Conservation (phyloP, 2,888 invertebrate species). For the Synergus umbraculus region DNA sequence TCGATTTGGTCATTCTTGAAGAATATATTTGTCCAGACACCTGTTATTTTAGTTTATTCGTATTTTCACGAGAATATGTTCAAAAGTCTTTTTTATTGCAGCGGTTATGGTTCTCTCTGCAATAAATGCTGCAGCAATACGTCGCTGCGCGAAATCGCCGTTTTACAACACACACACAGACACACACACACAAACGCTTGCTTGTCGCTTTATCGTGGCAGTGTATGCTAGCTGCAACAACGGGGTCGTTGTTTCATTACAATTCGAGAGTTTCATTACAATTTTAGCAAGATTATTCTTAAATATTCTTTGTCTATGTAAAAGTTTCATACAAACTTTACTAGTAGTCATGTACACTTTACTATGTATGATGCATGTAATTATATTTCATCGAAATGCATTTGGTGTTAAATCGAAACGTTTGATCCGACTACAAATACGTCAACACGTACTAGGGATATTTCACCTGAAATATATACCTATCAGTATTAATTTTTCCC, state of each 20-base stretch:
- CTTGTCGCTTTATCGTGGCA: constrained; percentile 11
- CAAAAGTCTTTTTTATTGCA: constrained; percentile 21
- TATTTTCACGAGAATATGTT: neutral
- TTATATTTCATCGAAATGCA: constrained; percentile 40
- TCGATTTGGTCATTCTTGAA: no score
- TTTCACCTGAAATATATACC: neutral
- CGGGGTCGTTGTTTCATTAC: neutral
- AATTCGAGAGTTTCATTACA: neutral
- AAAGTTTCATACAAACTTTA: constrained; percentile 33
- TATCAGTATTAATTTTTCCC: neutral
- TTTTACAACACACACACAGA: constrained; percentile 3
- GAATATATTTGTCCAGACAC: neutral
- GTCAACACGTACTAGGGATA: neutral
- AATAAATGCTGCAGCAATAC: constrained; percentile 22
- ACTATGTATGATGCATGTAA: neutral
- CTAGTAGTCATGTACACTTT: neutral
- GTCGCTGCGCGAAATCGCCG: constrained; percentile 24
- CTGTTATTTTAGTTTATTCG: neutral
- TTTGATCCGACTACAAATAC: constrained; percentile 42
- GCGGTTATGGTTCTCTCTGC: neutral
- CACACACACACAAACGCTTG: neutral
- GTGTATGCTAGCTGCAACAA: constrained; percentile 4
- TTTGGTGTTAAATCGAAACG: constrained; percentile 48
- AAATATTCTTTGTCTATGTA: neutral
- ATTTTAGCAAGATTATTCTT: constrained; percentile 10